Evolutionary conservation across 2,888 invertebrate genomes (phyloP), one percentile per base, ranked within the genome.

Genomic region (Trachelus stipa): DNA sequence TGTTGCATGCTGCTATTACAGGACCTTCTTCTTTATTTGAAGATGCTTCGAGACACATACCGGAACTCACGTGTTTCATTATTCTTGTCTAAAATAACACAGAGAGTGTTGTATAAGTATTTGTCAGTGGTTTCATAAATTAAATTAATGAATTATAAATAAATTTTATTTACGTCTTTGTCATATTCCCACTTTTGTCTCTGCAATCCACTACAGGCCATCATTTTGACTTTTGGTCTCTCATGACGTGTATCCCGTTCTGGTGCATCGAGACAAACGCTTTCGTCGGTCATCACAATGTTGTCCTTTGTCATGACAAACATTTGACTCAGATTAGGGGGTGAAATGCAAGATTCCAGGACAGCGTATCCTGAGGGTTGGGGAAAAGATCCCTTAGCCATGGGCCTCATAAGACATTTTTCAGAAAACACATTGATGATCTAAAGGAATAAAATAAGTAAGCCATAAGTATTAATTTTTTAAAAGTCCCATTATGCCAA

Each of bases 281-380:
- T 96, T 89, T 98, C 98, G 87, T 98, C 97, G 0, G 96, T 96
- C 96, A 97, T 97, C 76, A 98, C 92, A 80, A 93, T 93, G 0
- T 96, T 96, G 56, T 94, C 94, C 56, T 93, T 92, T 1, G 95
- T 95, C 91, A 95, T 95, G 4, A 96, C 94, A 84, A 96, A 93
- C 92, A 96, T 93, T 88, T 96, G 96, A 76, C 95, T 93, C 77
- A 94, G 92, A 85, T 93, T 92, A 15, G 93, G 90, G 37, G 94
- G 93, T 34, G 89, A 88, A 69, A 94, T 93, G 88, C 97, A 97
- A 30, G 92, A 90, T 0, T 95, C 94, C 1, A 96, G 92, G 3
- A 94, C 92, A 0, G 96, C 96, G 6, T 95, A 94, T 33, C 95
- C 96, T 85, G 95, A 95, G 0, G 96, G 93, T 73, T 96, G 96